These are phyloP conservation scores for Pararge aegeria DNA, from an alignment of 1,140 invertebrate genomes.

Conservation along the genomic window DNA sequence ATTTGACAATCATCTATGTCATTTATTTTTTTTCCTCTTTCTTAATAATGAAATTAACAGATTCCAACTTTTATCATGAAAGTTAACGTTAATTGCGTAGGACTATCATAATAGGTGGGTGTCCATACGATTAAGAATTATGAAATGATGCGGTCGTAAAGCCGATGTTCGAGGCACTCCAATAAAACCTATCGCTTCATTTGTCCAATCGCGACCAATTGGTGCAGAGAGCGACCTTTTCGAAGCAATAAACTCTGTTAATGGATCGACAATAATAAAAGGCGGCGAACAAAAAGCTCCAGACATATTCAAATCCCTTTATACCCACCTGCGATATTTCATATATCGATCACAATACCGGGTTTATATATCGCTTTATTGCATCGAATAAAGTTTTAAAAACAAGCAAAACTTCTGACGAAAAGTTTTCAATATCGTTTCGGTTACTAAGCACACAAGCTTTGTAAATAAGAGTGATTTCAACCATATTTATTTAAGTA, in stretches of 20 bases:
- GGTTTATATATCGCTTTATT: conserved; percentile 32
- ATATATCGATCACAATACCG: conserved; percentile 39
- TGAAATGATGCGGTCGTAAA: conserved; percentile 57
- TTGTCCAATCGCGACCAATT: conserved; percentile 53
- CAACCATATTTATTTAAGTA: too few species aligned
- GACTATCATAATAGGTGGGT: conserved; percentile 30
- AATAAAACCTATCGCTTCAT: conserved; percentile 60
- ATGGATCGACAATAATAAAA: conserved; percentile 70
- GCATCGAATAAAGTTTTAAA: conserved; percentile 16
- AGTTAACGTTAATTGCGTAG: too few species aligned
- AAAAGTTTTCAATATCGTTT: not conserved
- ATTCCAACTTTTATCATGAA: not conserved
- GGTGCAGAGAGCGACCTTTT: conserved; percentile 57
- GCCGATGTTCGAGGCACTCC: conserved; percentile 37
- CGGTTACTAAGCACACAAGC: not conserved
- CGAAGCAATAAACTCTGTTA: conserved; percentile 63
- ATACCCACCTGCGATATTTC: conserved; percentile 50
- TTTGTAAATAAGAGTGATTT: not conserved
- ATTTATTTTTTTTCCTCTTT: too few species aligned
- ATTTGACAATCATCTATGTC: too few species aligned
- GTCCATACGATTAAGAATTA: conserved; percentile 49
- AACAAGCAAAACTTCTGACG: not conserved
- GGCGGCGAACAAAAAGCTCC: conserved; percentile 47
- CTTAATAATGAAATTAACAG: not conserved
- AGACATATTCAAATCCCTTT: conserved; percentile 58